phyloP scores from a whole-genome alignment of 2,113 vertebrate species.

The Pseudolaguvia tuberculata region DNA sequence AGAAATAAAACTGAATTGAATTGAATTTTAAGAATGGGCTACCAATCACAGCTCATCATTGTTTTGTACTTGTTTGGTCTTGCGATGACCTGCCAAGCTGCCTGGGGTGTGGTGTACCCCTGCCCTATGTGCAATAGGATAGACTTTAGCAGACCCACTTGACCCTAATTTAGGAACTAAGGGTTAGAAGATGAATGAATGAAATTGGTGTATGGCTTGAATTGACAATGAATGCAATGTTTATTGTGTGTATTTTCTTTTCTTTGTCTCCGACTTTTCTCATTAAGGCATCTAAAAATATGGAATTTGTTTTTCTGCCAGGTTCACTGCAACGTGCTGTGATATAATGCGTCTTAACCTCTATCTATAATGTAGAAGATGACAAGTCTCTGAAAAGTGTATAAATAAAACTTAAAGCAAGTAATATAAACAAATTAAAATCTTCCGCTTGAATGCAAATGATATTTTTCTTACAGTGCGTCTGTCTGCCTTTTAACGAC shows the following conservation, averaged over 20 bases:
- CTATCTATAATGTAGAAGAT: neutral
- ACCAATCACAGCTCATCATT: too few species aligned
- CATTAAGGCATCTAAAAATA: neutral
- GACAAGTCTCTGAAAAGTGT: neutral
- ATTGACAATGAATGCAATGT: too few species aligned
- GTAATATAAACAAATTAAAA: neutral
- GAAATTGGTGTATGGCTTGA: too few species aligned
- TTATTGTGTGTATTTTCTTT: neutral
- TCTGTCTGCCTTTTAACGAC: neutral
- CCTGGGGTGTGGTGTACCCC: too few species aligned
- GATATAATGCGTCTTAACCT: neutral
- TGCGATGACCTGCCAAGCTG: too few species aligned
- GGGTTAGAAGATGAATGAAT: too few species aligned
- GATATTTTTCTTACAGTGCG: neutral
- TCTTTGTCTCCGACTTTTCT: neutral
- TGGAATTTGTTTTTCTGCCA: neutral
- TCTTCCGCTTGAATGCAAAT: neutral
- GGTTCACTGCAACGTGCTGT: neutral
- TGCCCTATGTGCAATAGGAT: too few species aligned
- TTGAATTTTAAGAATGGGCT: too few species aligned
- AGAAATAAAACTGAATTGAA: too few species aligned
- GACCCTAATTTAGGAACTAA: too few species aligned
- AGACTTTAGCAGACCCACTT: too few species aligned
- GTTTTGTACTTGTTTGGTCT: too few species aligned
- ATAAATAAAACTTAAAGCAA: neutral